Percentiles rank a stretch among this genome's conserved stretches.
phyloP scores from a whole-genome alignment of 2,113 vertebrate genomes.

The Heptranchias perlo region DNA sequence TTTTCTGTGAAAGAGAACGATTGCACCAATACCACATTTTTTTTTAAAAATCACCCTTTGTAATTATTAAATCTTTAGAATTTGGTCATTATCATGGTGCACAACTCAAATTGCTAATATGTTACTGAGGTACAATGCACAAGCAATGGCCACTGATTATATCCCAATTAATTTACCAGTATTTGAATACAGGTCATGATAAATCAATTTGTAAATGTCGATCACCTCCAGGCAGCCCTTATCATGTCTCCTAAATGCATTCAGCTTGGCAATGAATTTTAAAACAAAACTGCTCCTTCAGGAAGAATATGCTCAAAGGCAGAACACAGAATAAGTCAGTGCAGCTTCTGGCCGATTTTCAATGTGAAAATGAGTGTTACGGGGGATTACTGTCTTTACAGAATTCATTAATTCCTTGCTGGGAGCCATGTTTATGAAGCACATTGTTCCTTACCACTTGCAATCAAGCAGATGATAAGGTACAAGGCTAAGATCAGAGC shows the following conservation, averaged over 20 bases:
- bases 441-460: slow-evolving; percentile 34
- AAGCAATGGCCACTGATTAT: slow-evolving; percentile 5
- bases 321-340: slow-evolving; percentile 11
- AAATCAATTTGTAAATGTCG: slow-evolving; percentile 23
- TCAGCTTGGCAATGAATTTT: slow-evolving; percentile 2
- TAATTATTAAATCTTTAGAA: not conserved
- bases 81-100: not conserved
- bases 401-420: slow-evolving; percentile 34
- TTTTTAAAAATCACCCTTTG: not conserved
- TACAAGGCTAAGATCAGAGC: slow-evolving; percentile 28
- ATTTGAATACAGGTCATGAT: slow-evolving; percentile 18
- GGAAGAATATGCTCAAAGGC: slow-evolving; percentile 10
- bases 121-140: not conserved
- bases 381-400: not conserved
- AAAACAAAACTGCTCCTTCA: slow-evolving; percentile 5
- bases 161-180: slow-evolving; percentile 5
- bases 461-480: slow-evolving; percentile 36
- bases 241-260: not conserved
- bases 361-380: not conserved
- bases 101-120: not conserved
- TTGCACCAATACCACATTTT: not conserved
- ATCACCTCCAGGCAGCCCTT: slow-evolving; percentile 1
- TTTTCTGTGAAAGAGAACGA: not conserved
- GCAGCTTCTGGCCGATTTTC: not conserved
- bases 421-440: slow-evolving; percentile 29